Evolutionary conservation across 1,140 invertebrate species (phyloP).

Genomic region (Chironomus striatipennis): DNA sequence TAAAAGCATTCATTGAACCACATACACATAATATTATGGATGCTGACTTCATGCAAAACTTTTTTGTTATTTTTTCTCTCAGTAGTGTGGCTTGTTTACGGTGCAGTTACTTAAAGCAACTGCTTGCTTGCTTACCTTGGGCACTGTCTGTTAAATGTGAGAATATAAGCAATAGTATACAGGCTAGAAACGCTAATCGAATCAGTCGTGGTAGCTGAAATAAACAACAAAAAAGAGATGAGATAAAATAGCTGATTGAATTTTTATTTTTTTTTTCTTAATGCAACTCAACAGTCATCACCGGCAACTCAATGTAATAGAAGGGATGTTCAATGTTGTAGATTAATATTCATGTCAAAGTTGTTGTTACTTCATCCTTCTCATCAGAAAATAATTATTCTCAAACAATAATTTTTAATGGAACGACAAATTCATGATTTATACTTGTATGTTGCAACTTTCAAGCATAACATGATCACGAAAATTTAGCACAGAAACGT

Average conservation of each 20-base stretch:
- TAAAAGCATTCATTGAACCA: neutral
- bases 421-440: no score
- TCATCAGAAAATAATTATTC: neutral
- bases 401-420: neutral
- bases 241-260: neutral
- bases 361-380: neutral
- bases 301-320: neutral
- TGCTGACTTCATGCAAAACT: conserved; percentile 10
- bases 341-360: neutral
- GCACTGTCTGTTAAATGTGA: conserved; percentile 46
- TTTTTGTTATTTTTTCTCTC: neutral
- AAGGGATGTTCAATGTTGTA: neutral
- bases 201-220: conserved; percentile 49
- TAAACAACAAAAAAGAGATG: conserved; percentile 28
- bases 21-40: conserved; percentile 6
- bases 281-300: neutral
- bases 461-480: no score
- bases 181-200: conserved; percentile 43
- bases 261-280: neutral
- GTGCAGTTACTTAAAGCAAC: neutral
- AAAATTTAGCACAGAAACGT: no score
- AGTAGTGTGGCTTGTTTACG: neutral
- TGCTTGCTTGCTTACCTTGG: conserved; percentile 42
- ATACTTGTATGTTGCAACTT: no score
- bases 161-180: conserved; percentile 45